phyloP scores from a whole-genome alignment of 2,888 invertebrate genomes.

The Hirtodrosophila confusa region DNA sequence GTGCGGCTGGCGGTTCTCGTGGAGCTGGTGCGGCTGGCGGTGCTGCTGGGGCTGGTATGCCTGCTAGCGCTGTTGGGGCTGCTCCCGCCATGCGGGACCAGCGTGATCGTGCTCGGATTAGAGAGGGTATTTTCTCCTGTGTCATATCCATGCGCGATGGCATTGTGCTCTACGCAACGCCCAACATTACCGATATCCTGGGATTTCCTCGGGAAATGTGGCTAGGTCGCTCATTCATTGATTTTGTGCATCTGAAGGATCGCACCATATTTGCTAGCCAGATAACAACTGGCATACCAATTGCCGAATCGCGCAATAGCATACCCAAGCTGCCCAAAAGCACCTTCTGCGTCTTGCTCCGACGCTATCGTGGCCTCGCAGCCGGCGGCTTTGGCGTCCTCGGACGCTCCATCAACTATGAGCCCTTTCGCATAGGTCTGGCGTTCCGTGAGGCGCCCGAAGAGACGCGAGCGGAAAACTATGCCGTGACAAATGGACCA shows the following conservation, averaged over 20 bases:
- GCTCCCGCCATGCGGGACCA: too few relatives aligned
- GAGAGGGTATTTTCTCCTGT: conserved; percentile 90
- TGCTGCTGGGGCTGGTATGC: too few relatives aligned
- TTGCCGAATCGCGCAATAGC: conserved; percentile 85
- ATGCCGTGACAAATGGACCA: conserved; percentile 83
- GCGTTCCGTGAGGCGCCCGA: conserved; percentile 88
- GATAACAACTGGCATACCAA: conserved; percentile 88
- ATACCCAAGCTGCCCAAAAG: conserved; percentile 84
- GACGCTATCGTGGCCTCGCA: conserved; percentile 88
- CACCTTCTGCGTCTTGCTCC: conserved; percentile 87
- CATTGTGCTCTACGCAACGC: conserved; percentile 90
- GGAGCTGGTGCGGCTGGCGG: too few relatives aligned
- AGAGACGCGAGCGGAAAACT: conserved; percentile 81
- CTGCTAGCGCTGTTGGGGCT: too few relatives aligned
- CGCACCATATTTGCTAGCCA: conserved; percentile 90
- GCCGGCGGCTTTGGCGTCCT: conserved; percentile 87
- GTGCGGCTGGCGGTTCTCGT: too few relatives aligned
- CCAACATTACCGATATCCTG: conserved; percentile 88
- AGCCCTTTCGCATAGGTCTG: conserved; percentile 90
- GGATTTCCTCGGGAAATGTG: conserved; percentile 94
- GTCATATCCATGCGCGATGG: conserved; percentile 94
- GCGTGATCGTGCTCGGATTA: too few relatives aligned
- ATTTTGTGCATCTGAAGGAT: conserved; percentile 92
- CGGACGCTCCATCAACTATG: conserved; percentile 86
- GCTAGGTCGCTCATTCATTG: conserved; percentile 93